A percentile compares a stretch with the other conserved stretches of the same genome.
phyloP scores from a whole-genome alignment of 1,140 invertebrate genomes.

The Sitodiplosis mosellana region DNA sequence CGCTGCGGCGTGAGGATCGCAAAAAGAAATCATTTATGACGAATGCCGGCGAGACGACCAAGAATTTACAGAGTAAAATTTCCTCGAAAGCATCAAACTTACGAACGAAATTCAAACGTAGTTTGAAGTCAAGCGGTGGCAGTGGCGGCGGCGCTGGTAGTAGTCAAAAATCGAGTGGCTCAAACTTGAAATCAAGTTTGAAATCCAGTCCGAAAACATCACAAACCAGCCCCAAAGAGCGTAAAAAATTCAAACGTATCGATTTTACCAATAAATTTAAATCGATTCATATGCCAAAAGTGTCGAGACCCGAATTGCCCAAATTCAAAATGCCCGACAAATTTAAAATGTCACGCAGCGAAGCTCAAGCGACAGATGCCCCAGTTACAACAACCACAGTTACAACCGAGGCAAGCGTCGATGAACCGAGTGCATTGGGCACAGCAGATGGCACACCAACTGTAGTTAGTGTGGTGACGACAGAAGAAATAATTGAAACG shows the following conservation, averaged over 20 bases:
- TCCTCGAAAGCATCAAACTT: conserved; percentile 38
- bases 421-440: neutral
- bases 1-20: conserved; percentile 33
- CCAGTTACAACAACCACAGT: neutral
- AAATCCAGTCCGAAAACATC: no score
- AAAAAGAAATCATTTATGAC: conserved; percentile 27
- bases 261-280: conserved; percentile 25
- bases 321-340: conserved; percentile 41
- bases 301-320: conserved; percentile 30
- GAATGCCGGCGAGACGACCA: conserved; percentile 31
- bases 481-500: neutral
- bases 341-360: conserved; percentile 7
- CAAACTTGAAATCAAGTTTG: no score
- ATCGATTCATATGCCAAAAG: conserved; percentile 23
- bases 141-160: conserved; percentile 11
- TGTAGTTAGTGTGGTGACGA: neutral
- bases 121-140: conserved; percentile 29
- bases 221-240: conserved; percentile 13
- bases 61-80: conserved; percentile 33
- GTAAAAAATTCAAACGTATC: conserved; percentile 18
- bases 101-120: conserved; percentile 36
- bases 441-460: neutral
- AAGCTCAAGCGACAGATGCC: neutral
- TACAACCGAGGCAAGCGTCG: neutral
- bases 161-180: neutral